Base-by-base conservation (phyloP, 1,140 invertebrate genomes). In the Coelopa frigida region DNA sequence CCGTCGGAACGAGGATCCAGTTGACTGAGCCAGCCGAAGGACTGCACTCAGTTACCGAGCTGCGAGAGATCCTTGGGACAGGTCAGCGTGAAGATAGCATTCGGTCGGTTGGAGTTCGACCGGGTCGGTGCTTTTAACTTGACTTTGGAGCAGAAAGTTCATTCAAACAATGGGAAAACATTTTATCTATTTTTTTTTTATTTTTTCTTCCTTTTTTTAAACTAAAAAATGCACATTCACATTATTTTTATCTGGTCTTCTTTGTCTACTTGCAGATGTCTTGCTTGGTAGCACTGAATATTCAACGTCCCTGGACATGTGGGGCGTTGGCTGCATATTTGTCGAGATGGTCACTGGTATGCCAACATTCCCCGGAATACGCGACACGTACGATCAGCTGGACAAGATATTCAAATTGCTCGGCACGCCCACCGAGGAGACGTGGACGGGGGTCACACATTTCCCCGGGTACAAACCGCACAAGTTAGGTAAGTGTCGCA, bases 251-350 rank as follows among this genome's bases (percentile, higher is more conserved):
- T 36, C 11, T 51, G 4, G 15, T 36, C 35, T 35, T 18, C 33
- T 17, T 22, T 27, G 35, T 20, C 7, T 40, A 1, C 40, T 47
- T 55, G 15, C 58, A 78, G 95, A 98, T 73, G 94, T 98, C 11
- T 79, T 98, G 12, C 79, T 98, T 32, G 95, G 95, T 42, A 94
- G 90, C 49, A 97, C 93, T 4, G 87, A 96, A 64, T 98, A 98
- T 70, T 92, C 91, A 17, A 94, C 92, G 44, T 88, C 86, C 27
- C 70, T 90, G 55, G 86, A 98, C 72, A 95, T 98, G 85, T 98
- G 95, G 94, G 93, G 94, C 44, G 94, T 97, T 38, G 94, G 94
- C 20, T 98, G 94, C 73, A 97, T 98, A 71, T 96, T 96, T 73
- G 87, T 94, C 32, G 94, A 98, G 73, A 96, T 97, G 90, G 81